A percentile compares a stretch with the other conserved stretches of the same genome.
Conservation (phyloP, 1,140 invertebrate genomes). For the Potamilus streckersoni region DNA sequence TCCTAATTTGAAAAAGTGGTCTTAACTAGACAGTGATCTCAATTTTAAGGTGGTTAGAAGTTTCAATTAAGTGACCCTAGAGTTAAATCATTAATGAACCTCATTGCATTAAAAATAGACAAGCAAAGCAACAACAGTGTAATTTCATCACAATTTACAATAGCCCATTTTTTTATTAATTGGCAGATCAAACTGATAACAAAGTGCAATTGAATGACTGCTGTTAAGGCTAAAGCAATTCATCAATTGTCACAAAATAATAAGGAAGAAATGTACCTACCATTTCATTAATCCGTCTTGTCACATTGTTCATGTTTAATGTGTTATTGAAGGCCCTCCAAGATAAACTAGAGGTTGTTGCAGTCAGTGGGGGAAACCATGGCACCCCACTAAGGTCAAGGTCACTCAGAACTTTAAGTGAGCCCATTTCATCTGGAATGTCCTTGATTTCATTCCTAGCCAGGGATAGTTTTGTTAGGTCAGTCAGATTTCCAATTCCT, state of each 20-base stretch:
- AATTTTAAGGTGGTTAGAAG: too few relatives aligned
- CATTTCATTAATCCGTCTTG: slow-evolving; percentile 22
- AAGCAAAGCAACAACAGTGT: not conserved
- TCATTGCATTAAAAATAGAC: too few relatives aligned
- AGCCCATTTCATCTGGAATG: slow-evolving; percentile 46
- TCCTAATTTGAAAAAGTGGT: too few relatives aligned
- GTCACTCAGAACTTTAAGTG: slow-evolving; percentile 36
- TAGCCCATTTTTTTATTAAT: not conserved
- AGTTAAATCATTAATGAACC: too few relatives aligned
- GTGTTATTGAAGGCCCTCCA: slow-evolving; percentile 29
- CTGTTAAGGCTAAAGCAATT: not conserved
- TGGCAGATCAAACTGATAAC: not conserved
- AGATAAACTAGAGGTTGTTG: slow-evolving; percentile 22
- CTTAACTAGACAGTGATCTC: too few relatives aligned
- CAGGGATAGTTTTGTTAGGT: slow-evolving; percentile 12
- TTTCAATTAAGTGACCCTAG: too few relatives aligned
- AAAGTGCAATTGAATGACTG: not conserved
- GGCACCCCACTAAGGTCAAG: slow-evolving; percentile 48
- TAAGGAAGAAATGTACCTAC: slow-evolving; percentile 13
- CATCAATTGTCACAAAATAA: not conserved
- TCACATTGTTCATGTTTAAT: slow-evolving; percentile 30
- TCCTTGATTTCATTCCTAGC: slow-evolving; percentile 35
- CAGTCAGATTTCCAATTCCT: not conserved
- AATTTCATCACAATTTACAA: not conserved
- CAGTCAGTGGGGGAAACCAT: slow-evolving; percentile 27